Evolutionary conservation across 2,113 vertebrate genomes (phyloP).

Genomic region (Entosphenus tridentatus): DNA sequence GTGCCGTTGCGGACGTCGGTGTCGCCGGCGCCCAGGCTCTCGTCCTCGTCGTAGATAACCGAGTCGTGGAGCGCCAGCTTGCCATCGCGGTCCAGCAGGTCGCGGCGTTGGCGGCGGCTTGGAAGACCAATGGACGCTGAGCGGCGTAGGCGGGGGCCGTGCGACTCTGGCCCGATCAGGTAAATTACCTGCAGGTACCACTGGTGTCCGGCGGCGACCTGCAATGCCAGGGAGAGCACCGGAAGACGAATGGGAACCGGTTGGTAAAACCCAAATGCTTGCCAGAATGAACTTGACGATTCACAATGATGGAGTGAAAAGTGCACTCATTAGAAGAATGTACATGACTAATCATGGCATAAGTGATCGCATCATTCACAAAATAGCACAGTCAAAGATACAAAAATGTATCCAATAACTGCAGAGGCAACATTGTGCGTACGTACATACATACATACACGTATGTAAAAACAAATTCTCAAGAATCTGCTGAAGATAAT

Average conservation of each 20-base stretch:
- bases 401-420: not conserved
- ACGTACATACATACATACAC: accelerated
- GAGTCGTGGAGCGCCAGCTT: slow-evolving; percentile 41
- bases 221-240: not conserved
- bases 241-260: not conserved
- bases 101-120: slow-evolving; percentile 32
- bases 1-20: slow-evolving; percentile 69
- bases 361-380: too few species aligned
- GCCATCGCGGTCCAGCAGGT: slow-evolving; percentile 30
- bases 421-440: not conserved
- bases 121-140: slow-evolving; percentile 16
- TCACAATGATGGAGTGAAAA: too few species aligned
- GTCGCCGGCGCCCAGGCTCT: slow-evolving; percentile 23
- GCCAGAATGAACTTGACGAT: too few species aligned
- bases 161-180: slow-evolving; percentile 53
- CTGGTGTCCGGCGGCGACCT: slow-evolving; percentile 95
- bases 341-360: too few species aligned
- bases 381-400: not conserved
- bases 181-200: slow-evolving; percentile 98
- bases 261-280: not conserved
- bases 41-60: slow-evolving; percentile 73
- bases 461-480: not conserved
- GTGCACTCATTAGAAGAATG: too few species aligned
- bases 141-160: slow-evolving; percentile 46
- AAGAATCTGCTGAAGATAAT: not conserved